These are phyloP conservation scores for Pelodytes ibericus DNA, from an alignment of 2,797 vertebrate species.

Conservation along the genomic window DNA sequence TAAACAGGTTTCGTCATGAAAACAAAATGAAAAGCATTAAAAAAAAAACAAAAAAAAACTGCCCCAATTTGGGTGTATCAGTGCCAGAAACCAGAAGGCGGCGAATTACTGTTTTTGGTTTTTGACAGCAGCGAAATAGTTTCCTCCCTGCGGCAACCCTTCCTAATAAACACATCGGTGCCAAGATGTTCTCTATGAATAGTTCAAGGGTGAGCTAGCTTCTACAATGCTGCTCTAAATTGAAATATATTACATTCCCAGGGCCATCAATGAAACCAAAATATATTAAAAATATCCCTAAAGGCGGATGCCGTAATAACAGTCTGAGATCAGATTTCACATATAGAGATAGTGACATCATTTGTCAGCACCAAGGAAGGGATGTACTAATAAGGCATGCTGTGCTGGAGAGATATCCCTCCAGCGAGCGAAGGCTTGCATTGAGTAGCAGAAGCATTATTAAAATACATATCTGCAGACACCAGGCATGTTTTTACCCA, in stretches of 20 bases:
- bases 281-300: conserved; percentile 40
- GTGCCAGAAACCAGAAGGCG: not conserved
- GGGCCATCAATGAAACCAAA: conserved; percentile 26
- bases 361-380: conserved; percentile 14
- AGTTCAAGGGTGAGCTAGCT: conserved; percentile 3
- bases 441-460: too few species aligned
- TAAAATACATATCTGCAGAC: too few species aligned
- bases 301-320: conserved; percentile 8
- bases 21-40: not conserved
- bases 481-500: too few species aligned
- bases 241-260: conserved; percentile 18
- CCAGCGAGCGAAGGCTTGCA: too few species aligned
- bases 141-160: conserved; percentile 28
- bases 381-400: not conserved
- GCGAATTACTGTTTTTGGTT: conserved; percentile 3
- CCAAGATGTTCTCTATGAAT: conserved; percentile 34
- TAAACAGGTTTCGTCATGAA: conserved; percentile 29
- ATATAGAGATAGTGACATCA: conserved; percentile 43
- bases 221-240: conserved; percentile 11
- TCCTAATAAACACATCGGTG: conserved; percentile 5
- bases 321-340: conserved; percentile 33
- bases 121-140: conserved; percentile 24
- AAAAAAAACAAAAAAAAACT: not conserved
- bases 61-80: not conserved
- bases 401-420: too few species aligned